A percentile compares a stretch with the other conserved stretches of the same genome.
Evolutionary conservation across 2,113 vertebrate species (phyloP).

Genomic region (Thomomys bottae): DNA sequence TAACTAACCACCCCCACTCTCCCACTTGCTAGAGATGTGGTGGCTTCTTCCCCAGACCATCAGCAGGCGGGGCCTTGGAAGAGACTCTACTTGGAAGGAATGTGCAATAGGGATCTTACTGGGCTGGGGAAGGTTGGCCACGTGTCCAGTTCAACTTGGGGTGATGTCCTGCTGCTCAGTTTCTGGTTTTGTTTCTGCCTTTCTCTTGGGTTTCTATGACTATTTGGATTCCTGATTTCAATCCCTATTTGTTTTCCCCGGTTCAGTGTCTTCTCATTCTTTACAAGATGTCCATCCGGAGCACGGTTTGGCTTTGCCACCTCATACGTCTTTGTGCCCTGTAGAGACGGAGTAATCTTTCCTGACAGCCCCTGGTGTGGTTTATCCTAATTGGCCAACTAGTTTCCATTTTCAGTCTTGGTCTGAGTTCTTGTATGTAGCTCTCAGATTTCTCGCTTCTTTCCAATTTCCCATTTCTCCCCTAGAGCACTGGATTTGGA

Average conservation of each 20-base stretch:
- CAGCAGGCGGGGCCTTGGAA: neutral
- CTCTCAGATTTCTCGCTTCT: neutral
- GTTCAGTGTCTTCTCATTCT: neutral
- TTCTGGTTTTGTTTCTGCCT: neutral
- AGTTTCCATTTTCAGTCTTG: neutral
- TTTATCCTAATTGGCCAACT: neutral
- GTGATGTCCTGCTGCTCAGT: neutral
- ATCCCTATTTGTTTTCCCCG: neutral
- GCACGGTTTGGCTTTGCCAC: neutral
- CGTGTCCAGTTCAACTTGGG: neutral
- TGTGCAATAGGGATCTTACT: no score
- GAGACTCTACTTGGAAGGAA: neutral
- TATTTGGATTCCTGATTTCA: neutral
- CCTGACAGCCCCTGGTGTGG: neutral
- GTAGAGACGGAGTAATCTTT: neutral
- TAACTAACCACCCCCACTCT: neutral
- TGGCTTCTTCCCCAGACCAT: neutral
- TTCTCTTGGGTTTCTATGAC: neutral
- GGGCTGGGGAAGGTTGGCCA: neutral
- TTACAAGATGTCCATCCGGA: neutral
- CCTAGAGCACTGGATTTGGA: constrained; percentile 20
- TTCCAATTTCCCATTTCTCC: constrained; percentile 25
- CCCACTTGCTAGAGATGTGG: accelerated
- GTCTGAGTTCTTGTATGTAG: neutral
- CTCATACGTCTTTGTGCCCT: neutral